Evolutionary conservation across 2,113 vertebrate species (phyloP).

Genomic region (Xyliphius kryptos): DNA sequence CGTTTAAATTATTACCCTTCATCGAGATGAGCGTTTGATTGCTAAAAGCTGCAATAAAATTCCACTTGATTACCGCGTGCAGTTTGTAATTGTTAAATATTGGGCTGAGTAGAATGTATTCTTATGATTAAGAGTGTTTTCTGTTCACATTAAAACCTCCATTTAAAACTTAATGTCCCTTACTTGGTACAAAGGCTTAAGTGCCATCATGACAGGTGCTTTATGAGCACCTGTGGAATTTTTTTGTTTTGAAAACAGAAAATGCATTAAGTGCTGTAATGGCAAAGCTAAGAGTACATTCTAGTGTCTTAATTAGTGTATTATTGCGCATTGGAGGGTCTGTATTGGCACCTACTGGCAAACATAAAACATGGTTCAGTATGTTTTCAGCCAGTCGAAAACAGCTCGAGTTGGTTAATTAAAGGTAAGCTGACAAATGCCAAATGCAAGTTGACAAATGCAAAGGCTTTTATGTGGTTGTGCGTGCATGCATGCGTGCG

Average conservation of each 20-base stretch:
- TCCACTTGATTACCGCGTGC: slow-evolving; percentile 10
- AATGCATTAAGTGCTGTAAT: slow-evolving; percentile 19
- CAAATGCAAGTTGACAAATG: too few species aligned
- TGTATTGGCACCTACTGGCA: slow-evolving; percentile 61
- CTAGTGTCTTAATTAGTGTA: slow-evolving; percentile 56
- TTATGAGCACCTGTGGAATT: slow-evolving; percentile 19
- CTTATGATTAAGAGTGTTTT: slow-evolving; percentile 44
- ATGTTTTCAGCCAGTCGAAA: slow-evolving; percentile 19
- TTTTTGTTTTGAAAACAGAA: background rate
- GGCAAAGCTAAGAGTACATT: slow-evolving; percentile 21
- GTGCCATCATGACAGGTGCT: slow-evolving; percentile 25
- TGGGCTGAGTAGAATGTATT: slow-evolving; percentile 31
- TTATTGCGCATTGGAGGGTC: slow-evolving; percentile 63
- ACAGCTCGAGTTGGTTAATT: slow-evolving; percentile 43
- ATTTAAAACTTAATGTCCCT: slow-evolving; percentile 28
- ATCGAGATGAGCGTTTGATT: slow-evolving; percentile 10
- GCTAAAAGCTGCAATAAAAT: slow-evolving; percentile 24
- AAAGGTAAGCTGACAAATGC: slow-evolving; percentile 49
- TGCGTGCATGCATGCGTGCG: background rate
- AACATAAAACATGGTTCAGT: slow-evolving; percentile 31
- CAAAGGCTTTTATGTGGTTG: background rate
- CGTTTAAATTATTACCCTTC: slow-evolving; percentile 7
- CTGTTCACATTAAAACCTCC: slow-evolving; percentile 38
- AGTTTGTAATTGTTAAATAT: slow-evolving; percentile 37
- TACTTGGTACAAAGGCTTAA: slow-evolving; percentile 18